These are phyloP conservation scores for Cephus rjabovi DNA, from an alignment of 2,888 invertebrate genomes.

Conservation along the genomic window DNA sequence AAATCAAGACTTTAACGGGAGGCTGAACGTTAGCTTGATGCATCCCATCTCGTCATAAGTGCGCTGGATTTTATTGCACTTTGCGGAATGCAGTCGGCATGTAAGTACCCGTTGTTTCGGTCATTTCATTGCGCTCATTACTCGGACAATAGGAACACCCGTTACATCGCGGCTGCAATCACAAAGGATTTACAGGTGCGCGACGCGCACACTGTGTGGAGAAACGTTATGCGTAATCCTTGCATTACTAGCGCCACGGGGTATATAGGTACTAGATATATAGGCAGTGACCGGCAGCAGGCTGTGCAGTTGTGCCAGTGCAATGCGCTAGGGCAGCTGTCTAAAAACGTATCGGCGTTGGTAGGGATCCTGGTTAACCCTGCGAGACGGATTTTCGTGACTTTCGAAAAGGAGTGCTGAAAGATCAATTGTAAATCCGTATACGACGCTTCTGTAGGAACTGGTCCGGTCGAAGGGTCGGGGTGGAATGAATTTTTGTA, in stretches of 20 bases:
- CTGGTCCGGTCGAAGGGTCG: too few species aligned
- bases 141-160: slow-evolving; percentile 11
- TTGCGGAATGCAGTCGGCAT: slow-evolving; percentile 13
- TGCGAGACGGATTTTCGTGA: not conserved
- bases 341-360: not conserved
- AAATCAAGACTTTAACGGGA: slow-evolving; percentile 54
- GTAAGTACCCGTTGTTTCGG: slow-evolving; percentile 14
- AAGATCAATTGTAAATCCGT: not conserved
- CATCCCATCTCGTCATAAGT: not conserved
- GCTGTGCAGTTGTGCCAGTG: not conserved
- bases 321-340: not conserved
- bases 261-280: not conserved
- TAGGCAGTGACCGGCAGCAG: not conserved
- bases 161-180: not conserved
- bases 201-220: not conserved
- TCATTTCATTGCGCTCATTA: slow-evolving; percentile 19
- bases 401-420: not conserved
- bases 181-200: not conserved
- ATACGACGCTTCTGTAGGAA: too few species aligned
- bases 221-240: not conserved
- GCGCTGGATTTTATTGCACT: slow-evolving; percentile 13
- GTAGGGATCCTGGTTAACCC: not conserved
- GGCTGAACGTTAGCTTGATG: slow-evolving; percentile 36
- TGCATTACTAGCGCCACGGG: not conserved
- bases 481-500: not conserved